These are phyloP conservation scores for Aethina tumida DNA, from an alignment of 1,140 invertebrate genomes.

Conservation along the genomic window DNA sequence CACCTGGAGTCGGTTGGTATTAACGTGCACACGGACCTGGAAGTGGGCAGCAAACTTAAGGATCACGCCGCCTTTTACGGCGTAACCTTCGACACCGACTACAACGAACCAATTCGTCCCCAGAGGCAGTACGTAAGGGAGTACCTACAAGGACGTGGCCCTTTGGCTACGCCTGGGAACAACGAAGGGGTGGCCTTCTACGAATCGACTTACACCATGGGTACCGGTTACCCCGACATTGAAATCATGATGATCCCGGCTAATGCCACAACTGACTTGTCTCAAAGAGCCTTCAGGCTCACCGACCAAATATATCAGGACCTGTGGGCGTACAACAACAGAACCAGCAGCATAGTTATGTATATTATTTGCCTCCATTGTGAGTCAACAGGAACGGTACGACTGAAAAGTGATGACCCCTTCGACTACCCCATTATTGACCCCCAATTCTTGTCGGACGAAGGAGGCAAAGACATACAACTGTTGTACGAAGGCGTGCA, in stretches of 20 bases:
- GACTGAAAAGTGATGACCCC: conserved; percentile 57
- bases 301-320: conserved; percentile 18
- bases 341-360: conserved; percentile 8
- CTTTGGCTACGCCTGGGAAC: conserved; percentile 10
- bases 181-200: conserved; percentile 14
- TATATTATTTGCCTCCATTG: conserved; percentile 44
- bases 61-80: conserved; percentile 77
- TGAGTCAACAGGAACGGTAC: conserved; percentile 60
- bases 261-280: conserved; percentile 12
- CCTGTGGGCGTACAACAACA: conserved; percentile 16
- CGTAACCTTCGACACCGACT: conserved; percentile 47
- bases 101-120: conserved; percentile 7
- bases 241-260: conserved; percentile 17
- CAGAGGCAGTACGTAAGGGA: conserved; percentile 9
- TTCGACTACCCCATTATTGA: conserved; percentile 66
- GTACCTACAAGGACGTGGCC: conserved; percentile 11
- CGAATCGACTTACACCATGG: conserved; percentile 8
- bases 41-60: conserved; percentile 71
- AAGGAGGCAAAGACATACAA: conserved; percentile 38
- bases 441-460: conserved; percentile 60
- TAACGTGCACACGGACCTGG: conserved; percentile 38
- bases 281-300: conserved; percentile 14
- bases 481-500: conserved; percentile 40
- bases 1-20: conserved; percentile 39
- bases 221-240: conserved; percentile 16